Base-by-base conservation (phyloP, 1,140 invertebrate species). In the Philopotamus ludificatus region DNA sequence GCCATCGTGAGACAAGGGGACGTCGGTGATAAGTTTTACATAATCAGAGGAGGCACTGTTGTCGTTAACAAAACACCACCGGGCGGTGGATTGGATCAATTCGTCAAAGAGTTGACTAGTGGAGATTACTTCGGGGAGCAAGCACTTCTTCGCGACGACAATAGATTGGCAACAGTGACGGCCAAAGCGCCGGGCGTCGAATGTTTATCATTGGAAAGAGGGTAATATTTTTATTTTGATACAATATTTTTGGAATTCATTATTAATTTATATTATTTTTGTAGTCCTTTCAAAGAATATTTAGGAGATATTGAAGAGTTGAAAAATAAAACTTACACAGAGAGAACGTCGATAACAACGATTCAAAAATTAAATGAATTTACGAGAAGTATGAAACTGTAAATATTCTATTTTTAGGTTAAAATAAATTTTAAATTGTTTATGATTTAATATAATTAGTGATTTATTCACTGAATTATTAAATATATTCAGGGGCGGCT, bases 1-100 rank as follows among this genome's bases (percentile, higher is more conserved):
- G 87, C 87, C 69, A 95, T 98, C 63, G 88, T 98, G n/a, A 80
- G 91, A 7, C 93, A 99, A 79, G 95, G 95, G 0, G 94, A 96
- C 49, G 84, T 86, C 60, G 95, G 96, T 2, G 94, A 98, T 75
- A 95, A 95, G 70, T 99, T 99, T 78, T 98, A 92, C 74, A 95
- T 99, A 63, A 96, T 98, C 64, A 89, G 92, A 63, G 90, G 91
- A 16, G 96, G 95, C 10, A 89, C 88, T 66, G 94, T 96, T 22
- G 85, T 87, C 55, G 86, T 92, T 55, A 89, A 86, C 0, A 89
- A 90, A 73, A 76, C 83, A 47, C 79, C 80, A 39, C 80, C 84
- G 16, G 81, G 84, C 4, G 80, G 80, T 0, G 76, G 75, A 0
- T 77, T 82, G 49, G 84, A 89, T 65, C 78, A 83, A 51, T 75